phyloP scores from a whole-genome alignment of 2,113 vertebrate genomes.

The Neofelis nebulosa region DNA sequence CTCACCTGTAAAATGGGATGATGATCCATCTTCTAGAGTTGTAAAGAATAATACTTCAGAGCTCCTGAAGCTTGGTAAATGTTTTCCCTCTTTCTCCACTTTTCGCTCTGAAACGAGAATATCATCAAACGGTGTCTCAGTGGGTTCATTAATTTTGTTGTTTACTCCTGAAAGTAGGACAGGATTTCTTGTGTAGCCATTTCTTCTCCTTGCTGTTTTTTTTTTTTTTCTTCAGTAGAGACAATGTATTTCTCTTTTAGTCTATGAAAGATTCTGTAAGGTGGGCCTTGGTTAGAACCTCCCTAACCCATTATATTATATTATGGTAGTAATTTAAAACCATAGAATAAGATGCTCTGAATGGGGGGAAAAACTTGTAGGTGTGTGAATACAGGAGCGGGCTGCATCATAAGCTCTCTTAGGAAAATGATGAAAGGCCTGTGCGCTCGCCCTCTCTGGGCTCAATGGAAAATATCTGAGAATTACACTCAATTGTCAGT shows the following conservation, averaged over 20 bases:
- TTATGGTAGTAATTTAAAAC: constrained; percentile 64
- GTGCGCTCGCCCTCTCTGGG: not conserved
- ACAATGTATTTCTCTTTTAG: constrained; percentile 11
- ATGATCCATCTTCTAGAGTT: not conserved
- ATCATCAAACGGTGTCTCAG: constrained; percentile 21
- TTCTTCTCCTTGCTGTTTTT: constrained; percentile 5
- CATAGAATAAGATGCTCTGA: constrained; percentile 60
- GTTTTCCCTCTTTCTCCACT: not conserved
- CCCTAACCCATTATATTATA: constrained; percentile 54
- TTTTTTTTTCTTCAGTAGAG: not conserved
- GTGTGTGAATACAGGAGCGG: constrained; percentile 40
- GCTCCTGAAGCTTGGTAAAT: not conserved
- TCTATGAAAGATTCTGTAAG: constrained; percentile 40
- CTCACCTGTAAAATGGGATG: constrained; percentile 44
- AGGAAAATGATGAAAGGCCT: constrained; percentile 69
- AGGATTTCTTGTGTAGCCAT: constrained; percentile 13
- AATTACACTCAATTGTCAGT: constrained; percentile 63
- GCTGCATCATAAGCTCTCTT: constrained; percentile 39
- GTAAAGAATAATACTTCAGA: constrained; percentile 25
- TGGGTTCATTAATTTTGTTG: constrained; percentile 49
- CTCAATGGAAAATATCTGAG: constrained; percentile 63
- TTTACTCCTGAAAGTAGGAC: constrained; percentile 44
- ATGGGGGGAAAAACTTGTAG: not conserved
- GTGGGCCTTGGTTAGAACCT: constrained; percentile 37
- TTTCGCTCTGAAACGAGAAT: constrained; percentile 49